phyloP scores from a whole-genome alignment of 2,113 vertebrate genomes.

The Erythrocercus mccallii region DNA sequence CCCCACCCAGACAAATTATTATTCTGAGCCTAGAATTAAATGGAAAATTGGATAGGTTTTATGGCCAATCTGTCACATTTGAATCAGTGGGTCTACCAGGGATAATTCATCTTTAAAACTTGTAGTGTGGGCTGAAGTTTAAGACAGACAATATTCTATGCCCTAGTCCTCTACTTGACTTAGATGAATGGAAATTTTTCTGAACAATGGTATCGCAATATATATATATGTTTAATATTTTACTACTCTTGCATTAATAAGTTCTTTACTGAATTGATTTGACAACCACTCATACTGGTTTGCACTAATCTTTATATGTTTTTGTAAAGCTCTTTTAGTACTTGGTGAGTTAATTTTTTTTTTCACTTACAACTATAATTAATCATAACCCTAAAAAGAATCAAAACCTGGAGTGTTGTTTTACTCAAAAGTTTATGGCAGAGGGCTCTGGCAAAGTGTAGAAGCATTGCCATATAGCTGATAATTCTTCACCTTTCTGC shows the following conservation, averaged over 20 bases:
- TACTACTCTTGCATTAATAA: not conserved
- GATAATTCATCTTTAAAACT: not conserved
- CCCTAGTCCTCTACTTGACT: not conserved
- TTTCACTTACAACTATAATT: not conserved
- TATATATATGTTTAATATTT: not conserved
- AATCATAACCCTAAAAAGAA: not conserved
- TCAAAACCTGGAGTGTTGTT: not conserved
- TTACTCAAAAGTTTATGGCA: not conserved
- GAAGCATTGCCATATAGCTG: not conserved
- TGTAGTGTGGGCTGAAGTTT: not conserved
- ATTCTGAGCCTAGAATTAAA: not conserved
- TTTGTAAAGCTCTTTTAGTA: not conserved
- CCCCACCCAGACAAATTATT: not conserved
- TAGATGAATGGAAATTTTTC: not conserved
- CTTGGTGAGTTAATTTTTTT: not conserved
- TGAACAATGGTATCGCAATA: not conserved
- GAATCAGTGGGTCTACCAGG: not conserved
- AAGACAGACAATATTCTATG: not conserved
- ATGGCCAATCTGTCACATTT: not conserved
- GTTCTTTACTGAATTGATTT: not conserved
- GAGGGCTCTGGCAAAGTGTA: not conserved
- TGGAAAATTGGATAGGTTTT: not conserved
- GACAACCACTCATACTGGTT: not conserved
- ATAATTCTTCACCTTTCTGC: constrained; percentile 12
- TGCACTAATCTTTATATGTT: not conserved